A percentile compares a stretch with the other conserved stretches of the same genome.
Conservation (phyloP, 1,140 invertebrate species). For the Drosophila leontia region DNA sequence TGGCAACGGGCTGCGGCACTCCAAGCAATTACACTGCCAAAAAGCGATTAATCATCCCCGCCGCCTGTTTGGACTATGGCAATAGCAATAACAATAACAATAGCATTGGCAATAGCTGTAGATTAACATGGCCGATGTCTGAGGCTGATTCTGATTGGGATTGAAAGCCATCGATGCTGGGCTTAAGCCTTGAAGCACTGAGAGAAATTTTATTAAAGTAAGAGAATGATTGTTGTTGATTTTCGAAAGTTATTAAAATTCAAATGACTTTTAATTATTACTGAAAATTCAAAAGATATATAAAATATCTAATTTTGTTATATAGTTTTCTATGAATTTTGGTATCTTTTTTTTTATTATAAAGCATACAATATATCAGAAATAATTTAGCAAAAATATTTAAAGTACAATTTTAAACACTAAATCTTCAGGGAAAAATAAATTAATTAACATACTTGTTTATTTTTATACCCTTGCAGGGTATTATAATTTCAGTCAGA, state of each 20-base stretch:
- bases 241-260: not conserved
- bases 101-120: slow-evolving; percentile 12
- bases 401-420: too few relatives aligned
- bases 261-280: not conserved
- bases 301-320: too few relatives aligned
- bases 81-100: slow-evolving; percentile 20
- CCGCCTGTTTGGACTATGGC: slow-evolving; percentile 21
- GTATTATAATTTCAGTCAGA: too few relatives aligned
- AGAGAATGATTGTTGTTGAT: not conserved
- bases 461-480: too few relatives aligned
- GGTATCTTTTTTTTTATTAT: too few relatives aligned
- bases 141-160: slow-evolving; percentile 29
- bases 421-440: too few relatives aligned
- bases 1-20: slow-evolving; percentile 26
- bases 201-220: not conserved
- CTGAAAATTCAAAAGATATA: not conserved
- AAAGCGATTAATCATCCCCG: slow-evolving; percentile 57
- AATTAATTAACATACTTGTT: too few relatives aligned
- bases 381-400: too few relatives aligned
- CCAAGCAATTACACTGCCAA: slow-evolving; percentile 29
- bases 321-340: too few relatives aligned
- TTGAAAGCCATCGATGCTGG: slow-evolving; percentile 34
- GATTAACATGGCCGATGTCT: slow-evolving; percentile 41
- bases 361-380: too few relatives aligned
- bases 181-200: not conserved